phyloP scores from a whole-genome alignment of 2,113 vertebrate genomes.

The Jacana jacana region DNA sequence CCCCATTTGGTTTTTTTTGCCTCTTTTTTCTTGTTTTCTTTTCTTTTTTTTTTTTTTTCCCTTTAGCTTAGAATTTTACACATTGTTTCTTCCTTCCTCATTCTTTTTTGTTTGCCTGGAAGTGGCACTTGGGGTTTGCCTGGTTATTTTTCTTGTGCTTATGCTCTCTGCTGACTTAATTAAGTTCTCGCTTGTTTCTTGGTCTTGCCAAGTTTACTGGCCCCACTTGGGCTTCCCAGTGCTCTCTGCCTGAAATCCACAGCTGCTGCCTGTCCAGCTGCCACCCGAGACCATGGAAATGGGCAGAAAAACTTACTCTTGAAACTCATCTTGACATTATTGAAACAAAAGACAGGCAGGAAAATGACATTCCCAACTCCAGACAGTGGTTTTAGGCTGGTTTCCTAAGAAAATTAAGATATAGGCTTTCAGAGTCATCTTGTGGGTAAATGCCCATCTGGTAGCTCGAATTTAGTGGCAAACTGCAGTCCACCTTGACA shows the following conservation, averaged over 20 bases:
- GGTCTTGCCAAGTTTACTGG: constrained; percentile 24
- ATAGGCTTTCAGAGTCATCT: background rate
- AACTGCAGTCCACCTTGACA: background rate
- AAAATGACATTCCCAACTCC: background rate
- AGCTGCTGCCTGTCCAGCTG: constrained; percentile 8
- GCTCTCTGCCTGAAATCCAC: constrained; percentile 19
- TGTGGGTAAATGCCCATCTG: background rate
- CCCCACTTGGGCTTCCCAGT: background rate
- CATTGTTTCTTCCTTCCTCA: background rate
- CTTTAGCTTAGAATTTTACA: background rate
- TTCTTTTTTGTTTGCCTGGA: constrained; percentile 1
- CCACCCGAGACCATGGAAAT: background rate
- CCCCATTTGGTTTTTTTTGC: background rate
- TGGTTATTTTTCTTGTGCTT: constrained; percentile 47
- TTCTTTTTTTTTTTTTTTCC: too few species aligned
- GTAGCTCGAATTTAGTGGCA: background rate
- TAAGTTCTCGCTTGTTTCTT: constrained; percentile 31
- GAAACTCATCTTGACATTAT: background rate
- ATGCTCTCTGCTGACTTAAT: constrained; percentile 59
- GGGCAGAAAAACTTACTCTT: background rate
- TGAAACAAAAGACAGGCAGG: background rate
- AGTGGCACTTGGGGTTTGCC: constrained; percentile 10
- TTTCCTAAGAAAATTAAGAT: background rate
- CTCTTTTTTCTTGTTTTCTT: background rate
- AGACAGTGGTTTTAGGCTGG: background rate